Evolutionary conservation across 2,113 vertebrate genomes (phyloP), one percentile per base, ranked within the genome.

Genomic region (Hyaena hyaena): DNA sequence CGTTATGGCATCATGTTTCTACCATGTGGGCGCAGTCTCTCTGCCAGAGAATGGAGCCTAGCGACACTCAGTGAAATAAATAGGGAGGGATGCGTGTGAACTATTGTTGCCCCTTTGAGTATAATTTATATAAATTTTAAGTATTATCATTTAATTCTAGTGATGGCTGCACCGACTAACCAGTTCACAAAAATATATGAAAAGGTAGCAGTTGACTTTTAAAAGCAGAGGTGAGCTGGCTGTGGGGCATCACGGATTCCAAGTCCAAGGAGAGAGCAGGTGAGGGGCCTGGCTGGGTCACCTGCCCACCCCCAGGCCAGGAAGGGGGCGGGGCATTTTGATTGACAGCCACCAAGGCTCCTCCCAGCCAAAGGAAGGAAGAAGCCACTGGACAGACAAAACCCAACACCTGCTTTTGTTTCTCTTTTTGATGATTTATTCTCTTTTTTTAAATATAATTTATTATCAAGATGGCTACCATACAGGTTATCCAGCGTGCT

Each of bases 1-100:
- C 11, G 5, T 33, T 7, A 1, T 15, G 39, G 39, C 39, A 0
- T 7, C 0, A 6, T 8, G 0, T 63, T 80, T 55, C 87, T 23
- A 0, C n/a, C 45, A 17, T 21, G 8, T 50, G 23, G 31, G 31
- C 9, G 5, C 14, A 1, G 16, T 16, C 0, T 48, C 66, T 58
- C 5, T 33, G 24, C 53, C 24, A 81, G 79, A 55, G 65, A 45
- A 24, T 3, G 7, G 35, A 58, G 31, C n/a, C 21, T 33, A 53
- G 53, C 14, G 53, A 76, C 33, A 65, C 11, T 43, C n/a, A 12
- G 66, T 26, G 19, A 53, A 35, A 79, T 58, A 50, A 35, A 15
- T 28, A 65, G 76, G 5, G 83, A 83, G 28, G 11, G 55, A 43
- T 10, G 11, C 4, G 23, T 39, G 24, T 50, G 23, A 69, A 7